Percentiles rank a stretch among this genome's conserved stretches.
phyloP scores from a whole-genome alignment of 2,797 vertebrate genomes.

The Hippopotamyrus pictus region DNA sequence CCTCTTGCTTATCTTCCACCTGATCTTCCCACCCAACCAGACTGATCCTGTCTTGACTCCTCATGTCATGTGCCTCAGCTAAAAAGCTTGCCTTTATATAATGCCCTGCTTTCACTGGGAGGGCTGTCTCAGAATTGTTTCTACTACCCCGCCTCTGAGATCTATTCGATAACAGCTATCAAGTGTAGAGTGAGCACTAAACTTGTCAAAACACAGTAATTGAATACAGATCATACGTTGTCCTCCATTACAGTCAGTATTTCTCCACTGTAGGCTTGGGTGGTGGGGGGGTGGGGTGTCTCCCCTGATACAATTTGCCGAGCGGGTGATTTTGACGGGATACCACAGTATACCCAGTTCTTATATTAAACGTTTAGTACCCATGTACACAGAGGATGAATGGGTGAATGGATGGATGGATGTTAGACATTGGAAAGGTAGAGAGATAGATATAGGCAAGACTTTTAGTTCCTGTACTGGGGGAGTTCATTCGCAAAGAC shows the following conservation, averaged over 20 bases:
- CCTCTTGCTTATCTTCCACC: neutral
- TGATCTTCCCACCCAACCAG: neutral
- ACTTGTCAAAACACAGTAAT: slow-evolving; percentile 41
- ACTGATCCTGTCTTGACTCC: neutral
- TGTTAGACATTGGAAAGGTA: neutral
- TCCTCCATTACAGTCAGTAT: slow-evolving; percentile 20
- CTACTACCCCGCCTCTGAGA: neutral
- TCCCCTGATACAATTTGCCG: neutral
- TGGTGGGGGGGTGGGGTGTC: neutral
- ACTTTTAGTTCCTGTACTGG: neutral
- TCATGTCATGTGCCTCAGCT: neutral
- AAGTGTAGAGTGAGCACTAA: slow-evolving; percentile 42
- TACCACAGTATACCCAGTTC: neutral
- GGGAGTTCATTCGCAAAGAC: neutral
- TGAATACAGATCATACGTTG: slow-evolving; percentile 48
- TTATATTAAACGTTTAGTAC: neutral
- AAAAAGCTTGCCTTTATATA: neutral
- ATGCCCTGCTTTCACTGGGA: neutral
- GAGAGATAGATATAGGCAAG: neutral
- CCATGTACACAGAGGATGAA: neutral
- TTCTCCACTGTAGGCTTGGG: slow-evolving; percentile 7
- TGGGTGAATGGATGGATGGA: neutral
- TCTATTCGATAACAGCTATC: slow-evolving; percentile 4
- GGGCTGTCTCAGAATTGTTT: neutral
- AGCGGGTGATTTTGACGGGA: neutral